phyloP scores from a whole-genome alignment of 2,113 vertebrate genomes.

The Capra hircus region DNA sequence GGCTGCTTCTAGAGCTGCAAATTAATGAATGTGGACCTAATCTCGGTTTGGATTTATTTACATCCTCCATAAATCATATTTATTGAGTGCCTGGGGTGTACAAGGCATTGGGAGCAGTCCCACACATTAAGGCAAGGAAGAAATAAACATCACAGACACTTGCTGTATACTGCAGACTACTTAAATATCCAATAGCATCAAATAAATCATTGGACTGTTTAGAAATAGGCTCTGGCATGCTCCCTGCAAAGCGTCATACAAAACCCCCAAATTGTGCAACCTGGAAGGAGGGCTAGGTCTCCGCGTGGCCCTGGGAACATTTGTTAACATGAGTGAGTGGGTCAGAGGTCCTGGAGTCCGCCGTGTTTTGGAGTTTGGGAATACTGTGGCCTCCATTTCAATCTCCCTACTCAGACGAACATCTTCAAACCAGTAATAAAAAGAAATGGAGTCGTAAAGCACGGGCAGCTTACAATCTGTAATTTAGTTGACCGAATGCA shows the following conservation, averaged over 20 bases:
- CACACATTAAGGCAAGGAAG: conserved; percentile 67
- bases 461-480: fast-evolving
- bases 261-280: not conserved
- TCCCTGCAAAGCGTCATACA: conserved; percentile 33
- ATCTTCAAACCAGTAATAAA: not conserved
- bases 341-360: not conserved
- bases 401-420: not conserved
- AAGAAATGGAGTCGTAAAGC: not conserved
- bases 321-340: not conserved
- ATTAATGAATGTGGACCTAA: conserved; percentile 65
- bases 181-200: conserved; percentile 71
- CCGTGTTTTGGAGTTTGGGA: not conserved
- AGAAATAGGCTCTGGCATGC: conserved; percentile 51
- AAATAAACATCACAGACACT: conserved; percentile 72
- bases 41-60: conserved; percentile 71
- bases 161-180: conserved; percentile 65
- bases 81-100: conserved; percentile 72
- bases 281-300: not conserved
- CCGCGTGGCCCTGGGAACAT: not conserved
- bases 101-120: conserved; percentile 63
- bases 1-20: conserved; percentile 33
- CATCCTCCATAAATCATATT: conserved; percentile 74
- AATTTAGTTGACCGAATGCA: not conserved
- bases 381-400: not conserved
- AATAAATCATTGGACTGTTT: conserved; percentile 72